Evolutionary conservation across 1,140 invertebrate genomes (phyloP).

Genomic region (Drosophila jambulina): DNA sequence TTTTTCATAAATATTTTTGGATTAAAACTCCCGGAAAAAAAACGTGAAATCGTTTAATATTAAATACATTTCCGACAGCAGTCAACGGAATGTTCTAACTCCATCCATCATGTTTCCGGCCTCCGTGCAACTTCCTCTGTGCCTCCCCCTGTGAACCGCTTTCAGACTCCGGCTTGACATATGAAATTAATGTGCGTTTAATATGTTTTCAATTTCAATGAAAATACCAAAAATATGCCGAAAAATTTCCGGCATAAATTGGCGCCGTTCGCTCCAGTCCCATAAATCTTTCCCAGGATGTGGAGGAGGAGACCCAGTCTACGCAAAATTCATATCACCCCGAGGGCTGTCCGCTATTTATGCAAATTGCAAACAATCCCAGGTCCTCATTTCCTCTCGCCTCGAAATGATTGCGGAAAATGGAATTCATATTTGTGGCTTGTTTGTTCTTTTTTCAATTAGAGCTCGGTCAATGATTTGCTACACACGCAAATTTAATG

Average conservation of each 20-base stretch:
- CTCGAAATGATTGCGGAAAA: slow-evolving; percentile 27
- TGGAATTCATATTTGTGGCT: slow-evolving; percentile 62
- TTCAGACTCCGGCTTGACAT: slow-evolving; percentile 31
- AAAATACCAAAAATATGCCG: slow-evolving; percentile 58
- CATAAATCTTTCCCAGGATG: slow-evolving; percentile 64
- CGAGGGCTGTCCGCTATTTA: slow-evolving; percentile 55
- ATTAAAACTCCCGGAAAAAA: neutral
- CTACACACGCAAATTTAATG: slow-evolving; percentile 24
- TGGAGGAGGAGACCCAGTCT: neutral
- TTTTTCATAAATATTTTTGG: neutral
- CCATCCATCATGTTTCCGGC: slow-evolving; percentile 25
- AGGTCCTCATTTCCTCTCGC: slow-evolving; percentile 45
- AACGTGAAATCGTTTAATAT: slow-evolving; percentile 16
- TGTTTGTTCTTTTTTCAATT: slow-evolving; percentile 58
- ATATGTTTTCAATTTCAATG: slow-evolving; percentile 76
- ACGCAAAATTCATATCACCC: slow-evolving; percentile 6
- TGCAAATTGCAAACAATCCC: slow-evolving; percentile 62
- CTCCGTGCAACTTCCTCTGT: slow-evolving; percentile 21
- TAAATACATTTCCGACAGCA: slow-evolving; percentile 30
- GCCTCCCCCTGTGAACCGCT: neutral
- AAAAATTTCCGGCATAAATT: slow-evolving; percentile 77
- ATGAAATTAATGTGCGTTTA: slow-evolving; percentile 72
- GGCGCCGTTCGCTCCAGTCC: slow-evolving; percentile 28
- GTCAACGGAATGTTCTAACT: slow-evolving; percentile 26
- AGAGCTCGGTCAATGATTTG: slow-evolving; percentile 53